Conservation (phyloP, 2,888 invertebrate species). For the Penaeus monodon region DNA sequence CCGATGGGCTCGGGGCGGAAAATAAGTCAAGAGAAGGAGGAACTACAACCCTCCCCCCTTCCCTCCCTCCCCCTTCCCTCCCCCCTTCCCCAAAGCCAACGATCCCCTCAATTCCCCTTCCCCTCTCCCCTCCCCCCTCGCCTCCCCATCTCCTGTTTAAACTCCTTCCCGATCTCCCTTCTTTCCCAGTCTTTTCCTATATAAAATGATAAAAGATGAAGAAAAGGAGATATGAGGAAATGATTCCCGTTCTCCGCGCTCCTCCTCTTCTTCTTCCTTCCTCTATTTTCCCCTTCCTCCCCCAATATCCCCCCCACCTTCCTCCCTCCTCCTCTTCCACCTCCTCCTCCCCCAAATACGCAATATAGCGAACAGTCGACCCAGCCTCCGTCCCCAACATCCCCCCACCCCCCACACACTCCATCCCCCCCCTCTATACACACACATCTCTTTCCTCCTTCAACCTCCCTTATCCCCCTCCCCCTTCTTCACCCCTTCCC, state of each 20-base stretch:
- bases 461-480: no score
- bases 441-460: background rate
- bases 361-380: conserved; percentile 44
- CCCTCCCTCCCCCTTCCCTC: background rate
- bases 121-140: no score
- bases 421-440: background rate
- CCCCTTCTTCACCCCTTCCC: background rate
- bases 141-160: no score
- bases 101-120: no score
- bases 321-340: no score
- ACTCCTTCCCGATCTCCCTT: no score
- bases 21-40: conserved; percentile 68
- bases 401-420: background rate
- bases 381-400: conserved; percentile 39
- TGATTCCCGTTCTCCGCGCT: no score
- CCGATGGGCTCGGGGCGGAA: conserved; percentile 94
- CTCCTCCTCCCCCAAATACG: conserved; percentile 3
- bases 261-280: background rate
- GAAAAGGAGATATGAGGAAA: no score
- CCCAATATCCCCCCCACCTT: background rate
- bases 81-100: no score
- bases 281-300: background rate
- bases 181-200: no score
- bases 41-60: background rate
- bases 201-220: no score